Evolutionary conservation across 1,140 invertebrate species (phyloP).

Genomic region (Drosophila grimshawi): DNA sequence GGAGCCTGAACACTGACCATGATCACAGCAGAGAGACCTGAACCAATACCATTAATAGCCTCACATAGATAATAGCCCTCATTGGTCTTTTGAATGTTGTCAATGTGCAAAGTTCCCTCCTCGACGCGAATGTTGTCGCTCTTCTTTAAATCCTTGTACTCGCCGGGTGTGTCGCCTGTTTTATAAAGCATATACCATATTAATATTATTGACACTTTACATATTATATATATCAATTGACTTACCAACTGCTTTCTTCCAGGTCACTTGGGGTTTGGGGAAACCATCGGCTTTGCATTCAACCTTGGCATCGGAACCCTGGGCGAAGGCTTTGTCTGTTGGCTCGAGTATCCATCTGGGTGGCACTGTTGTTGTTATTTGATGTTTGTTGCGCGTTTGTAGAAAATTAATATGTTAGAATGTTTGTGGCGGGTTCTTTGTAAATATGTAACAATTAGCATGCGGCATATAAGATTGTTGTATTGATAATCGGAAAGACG

Average conservation of each 20-base stretch:
- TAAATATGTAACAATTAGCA: constrained; percentile 41
- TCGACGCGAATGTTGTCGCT: constrained; percentile 95
- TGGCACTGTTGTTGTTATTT: constrained; percentile 89
- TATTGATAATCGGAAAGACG: constrained; percentile 61
- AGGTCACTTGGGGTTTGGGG: constrained; percentile 95
- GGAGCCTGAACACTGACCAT: constrained; percentile 97
- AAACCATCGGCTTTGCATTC: constrained; percentile 98
- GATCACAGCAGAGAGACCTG: constrained; percentile 96
- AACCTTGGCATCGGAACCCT: constrained; percentile 95
- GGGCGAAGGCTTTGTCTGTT: constrained; percentile 96
- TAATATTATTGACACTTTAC: neutral
- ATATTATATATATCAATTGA: neutral
- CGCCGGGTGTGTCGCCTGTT: constrained; percentile 93
- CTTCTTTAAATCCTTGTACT: constrained; percentile 95
- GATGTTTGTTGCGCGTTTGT: constrained; percentile 15
- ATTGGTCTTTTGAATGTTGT: constrained; percentile 95
- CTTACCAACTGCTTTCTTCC: constrained; percentile 97
- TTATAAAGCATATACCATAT: neutral
- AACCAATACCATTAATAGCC: constrained; percentile 97
- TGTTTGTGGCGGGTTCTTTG: constrained; percentile 16
- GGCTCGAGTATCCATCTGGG: constrained; percentile 98
- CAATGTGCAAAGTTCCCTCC: constrained; percentile 94
- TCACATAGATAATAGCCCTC: constrained; percentile 98
- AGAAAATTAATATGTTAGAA: constrained; percentile 68
- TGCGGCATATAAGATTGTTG: constrained; percentile 46